These are phyloP conservation scores for Adela reaumurella DNA, from an alignment of 2,888 invertebrate genomes.

Conservation along the genomic window DNA sequence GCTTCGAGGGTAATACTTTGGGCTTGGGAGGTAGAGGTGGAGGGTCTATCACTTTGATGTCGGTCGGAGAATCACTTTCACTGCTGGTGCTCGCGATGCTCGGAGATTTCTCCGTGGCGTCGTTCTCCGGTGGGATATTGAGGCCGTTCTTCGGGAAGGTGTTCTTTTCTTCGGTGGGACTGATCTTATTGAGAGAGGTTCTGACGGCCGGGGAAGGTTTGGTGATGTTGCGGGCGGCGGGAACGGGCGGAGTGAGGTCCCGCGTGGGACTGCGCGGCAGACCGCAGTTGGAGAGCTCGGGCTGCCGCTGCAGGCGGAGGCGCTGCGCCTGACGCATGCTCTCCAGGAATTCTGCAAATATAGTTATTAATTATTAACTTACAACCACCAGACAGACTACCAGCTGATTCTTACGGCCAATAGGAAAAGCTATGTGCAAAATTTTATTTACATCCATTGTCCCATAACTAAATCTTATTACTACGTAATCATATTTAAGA, in stretches of 20 bases:
- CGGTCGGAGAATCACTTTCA: constrained; percentile 12
- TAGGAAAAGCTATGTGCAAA: too few relatives aligned
- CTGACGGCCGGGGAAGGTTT: constrained; percentile 12
- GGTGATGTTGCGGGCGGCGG: constrained; percentile 17
- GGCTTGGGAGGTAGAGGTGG: constrained; percentile 75
- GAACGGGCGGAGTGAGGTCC: constrained; percentile 7
- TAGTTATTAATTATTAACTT: constrained; percentile 1
- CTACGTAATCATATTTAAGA: too few relatives aligned
- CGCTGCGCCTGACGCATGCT: constrained; percentile 41
- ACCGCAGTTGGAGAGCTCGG: too few relatives aligned
- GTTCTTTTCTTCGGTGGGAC: background rate
- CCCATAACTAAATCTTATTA: too few relatives aligned
- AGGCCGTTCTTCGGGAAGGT: background rate
- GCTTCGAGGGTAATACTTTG: constrained; percentile 64
- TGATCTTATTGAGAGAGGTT: constrained; percentile 7
- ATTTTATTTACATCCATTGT: too few relatives aligned
- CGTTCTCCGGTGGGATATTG: background rate
- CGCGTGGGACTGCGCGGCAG: constrained; percentile 2
- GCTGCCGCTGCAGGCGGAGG: constrained; percentile 18
- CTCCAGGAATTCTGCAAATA: constrained; percentile 35
- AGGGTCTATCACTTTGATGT: constrained; percentile 31
- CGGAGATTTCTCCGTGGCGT: constrained; percentile 1
- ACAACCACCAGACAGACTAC: too few relatives aligned
- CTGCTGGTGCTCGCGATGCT: constrained; percentile 9
- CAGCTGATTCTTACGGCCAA: too few relatives aligned